These are phyloP conservation scores for Carassius gibelio DNA, from an alignment of 2,113 vertebrate genomes.

Conservation along the genomic window DNA sequence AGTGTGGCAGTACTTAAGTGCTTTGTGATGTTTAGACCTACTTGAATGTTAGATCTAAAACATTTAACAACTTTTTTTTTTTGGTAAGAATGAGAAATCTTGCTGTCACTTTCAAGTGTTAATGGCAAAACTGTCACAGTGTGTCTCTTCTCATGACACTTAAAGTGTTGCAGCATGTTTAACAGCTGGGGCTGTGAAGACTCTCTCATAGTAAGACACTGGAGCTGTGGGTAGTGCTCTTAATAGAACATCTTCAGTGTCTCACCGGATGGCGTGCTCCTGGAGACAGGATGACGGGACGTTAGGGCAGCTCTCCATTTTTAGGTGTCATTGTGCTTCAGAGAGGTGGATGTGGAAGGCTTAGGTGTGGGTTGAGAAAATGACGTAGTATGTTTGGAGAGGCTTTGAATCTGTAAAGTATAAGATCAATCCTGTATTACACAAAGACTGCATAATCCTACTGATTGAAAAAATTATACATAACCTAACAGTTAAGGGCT, in stretches of 20 bases:
- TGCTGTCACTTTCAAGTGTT: slow-evolving; percentile 18
- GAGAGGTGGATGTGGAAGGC: slow-evolving; percentile 11
- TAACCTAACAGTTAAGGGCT: neutral
- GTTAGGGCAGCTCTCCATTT: slow-evolving; percentile 31
- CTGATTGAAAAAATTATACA: neutral
- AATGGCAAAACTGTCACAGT: slow-evolving; percentile 18
- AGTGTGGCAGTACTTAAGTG: neutral
- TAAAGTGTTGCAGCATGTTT: neutral
- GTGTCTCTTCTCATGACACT: neutral
- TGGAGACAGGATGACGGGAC: slow-evolving; percentile 37
- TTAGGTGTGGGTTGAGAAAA: neutral
- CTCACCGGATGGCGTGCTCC: slow-evolving; percentile 3
- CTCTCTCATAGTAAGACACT: neutral
- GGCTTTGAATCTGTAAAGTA: slow-evolving; percentile 31
- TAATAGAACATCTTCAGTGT: slow-evolving; percentile 17
- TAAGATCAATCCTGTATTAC: slow-evolving; percentile 1
- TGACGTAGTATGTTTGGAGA: slow-evolving; percentile 6
- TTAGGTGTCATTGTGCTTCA: slow-evolving; percentile 34
- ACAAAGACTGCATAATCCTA: neutral
- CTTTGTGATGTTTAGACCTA: no score
- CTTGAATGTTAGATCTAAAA: neutral
- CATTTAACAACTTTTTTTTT: neutral
- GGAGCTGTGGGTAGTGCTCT: neutral
- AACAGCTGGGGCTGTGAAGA: neutral
- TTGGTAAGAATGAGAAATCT: slow-evolving; percentile 16